Conservation (phyloP, 2,797 vertebrate species). For the Mormyrops boulengeri region DNA sequence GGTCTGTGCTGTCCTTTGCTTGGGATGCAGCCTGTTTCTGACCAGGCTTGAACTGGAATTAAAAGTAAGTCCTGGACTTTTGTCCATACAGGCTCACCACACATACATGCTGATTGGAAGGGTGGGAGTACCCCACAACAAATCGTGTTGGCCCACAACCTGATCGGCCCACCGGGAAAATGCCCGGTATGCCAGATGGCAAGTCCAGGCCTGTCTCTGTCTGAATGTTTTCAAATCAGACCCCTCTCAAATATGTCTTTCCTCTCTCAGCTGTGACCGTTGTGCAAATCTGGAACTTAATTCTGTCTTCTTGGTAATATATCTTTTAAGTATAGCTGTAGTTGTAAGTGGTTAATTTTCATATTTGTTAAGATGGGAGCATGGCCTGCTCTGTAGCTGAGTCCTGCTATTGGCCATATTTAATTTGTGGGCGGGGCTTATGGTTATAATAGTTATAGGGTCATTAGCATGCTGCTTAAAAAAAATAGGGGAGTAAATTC, state of each 20-base stretch:
- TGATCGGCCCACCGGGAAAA: not conserved
- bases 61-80: not conserved
- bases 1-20: not conserved
- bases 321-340: not conserved
- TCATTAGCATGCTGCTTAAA: not conserved
- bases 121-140: not conserved
- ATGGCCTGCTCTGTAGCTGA: not conserved
- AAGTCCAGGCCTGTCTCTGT: not conserved
- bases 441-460: not conserved
- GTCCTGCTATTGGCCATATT: not conserved
- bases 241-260: not conserved
- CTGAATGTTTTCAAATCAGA: not conserved
- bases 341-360: not conserved
- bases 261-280: not conserved
- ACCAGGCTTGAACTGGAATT: not conserved
- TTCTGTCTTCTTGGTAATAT: not conserved
- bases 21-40: not conserved
- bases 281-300: not conserved
- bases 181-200: not conserved
- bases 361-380: not conserved
- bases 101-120: not conserved
- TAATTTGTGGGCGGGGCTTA: not conserved
- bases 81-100: not conserved
- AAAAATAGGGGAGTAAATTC: not conserved
- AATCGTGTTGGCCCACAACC: not conserved